These are phyloP conservation scores for Thunnus albacares DNA, from an alignment of 2,797 vertebrate genomes.

Conservation along the genomic window DNA sequence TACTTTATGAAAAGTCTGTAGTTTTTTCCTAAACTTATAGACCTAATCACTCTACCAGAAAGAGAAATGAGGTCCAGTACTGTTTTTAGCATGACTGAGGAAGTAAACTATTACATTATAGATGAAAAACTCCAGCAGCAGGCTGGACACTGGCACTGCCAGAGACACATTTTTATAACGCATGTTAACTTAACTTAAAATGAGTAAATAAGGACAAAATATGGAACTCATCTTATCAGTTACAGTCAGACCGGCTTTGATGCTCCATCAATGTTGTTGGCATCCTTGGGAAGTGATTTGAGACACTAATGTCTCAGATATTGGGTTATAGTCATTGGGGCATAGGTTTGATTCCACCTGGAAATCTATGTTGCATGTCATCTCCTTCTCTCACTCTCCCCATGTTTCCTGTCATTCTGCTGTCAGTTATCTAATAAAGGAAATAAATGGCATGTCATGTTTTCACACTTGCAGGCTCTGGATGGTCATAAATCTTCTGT, in stretches of 20 bases:
- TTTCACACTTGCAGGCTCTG: constrained; percentile 80
- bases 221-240: neutral
- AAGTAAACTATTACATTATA: neutral
- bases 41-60: neutral
- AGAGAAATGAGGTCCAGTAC: neutral
- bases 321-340: too few relatives aligned
- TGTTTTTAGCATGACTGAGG: neutral
- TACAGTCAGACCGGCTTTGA: neutral
- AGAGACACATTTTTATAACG: neutral
- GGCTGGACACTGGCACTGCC: neutral
- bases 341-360: too few relatives aligned
- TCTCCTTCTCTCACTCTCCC: constrained; percentile 5
- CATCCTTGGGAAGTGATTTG: constrained; percentile 11
- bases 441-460: neutral
- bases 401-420: neutral
- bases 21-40: neutral
- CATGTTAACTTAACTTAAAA: neutral
- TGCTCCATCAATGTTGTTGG: neutral
- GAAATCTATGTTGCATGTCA: constrained; percentile 9
- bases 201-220: too few relatives aligned
- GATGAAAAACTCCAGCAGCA: neutral
- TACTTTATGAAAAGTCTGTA: neutral
- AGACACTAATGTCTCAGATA: constrained; percentile 4
- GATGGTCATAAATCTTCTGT: constrained; percentile 92
- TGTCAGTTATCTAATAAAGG: constrained; percentile 11